These are phyloP conservation scores for Melanotaenia duboulayi DNA, from an alignment of 2,113 vertebrate genomes.

Conservation along the genomic window DNA sequence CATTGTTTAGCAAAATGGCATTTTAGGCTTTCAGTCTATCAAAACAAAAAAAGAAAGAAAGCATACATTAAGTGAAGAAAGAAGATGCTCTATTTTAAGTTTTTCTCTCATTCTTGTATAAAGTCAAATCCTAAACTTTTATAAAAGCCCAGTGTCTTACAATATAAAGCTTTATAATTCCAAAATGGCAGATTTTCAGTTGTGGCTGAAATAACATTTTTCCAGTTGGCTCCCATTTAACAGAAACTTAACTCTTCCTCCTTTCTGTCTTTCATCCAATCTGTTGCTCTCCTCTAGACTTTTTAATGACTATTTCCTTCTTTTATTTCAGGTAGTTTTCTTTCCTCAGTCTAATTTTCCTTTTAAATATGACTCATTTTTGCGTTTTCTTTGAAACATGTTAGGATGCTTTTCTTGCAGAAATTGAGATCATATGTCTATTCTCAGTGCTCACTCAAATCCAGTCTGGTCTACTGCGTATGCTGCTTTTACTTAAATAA, in stretches of 20 bases:
- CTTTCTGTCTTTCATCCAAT: constrained; percentile 20
- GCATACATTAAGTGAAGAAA: background rate
- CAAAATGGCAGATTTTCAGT: background rate
- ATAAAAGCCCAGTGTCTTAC: background rate
- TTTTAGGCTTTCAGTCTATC: constrained; percentile 20
- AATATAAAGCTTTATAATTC: constrained; percentile 1
- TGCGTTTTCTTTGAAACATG: constrained; percentile 4
- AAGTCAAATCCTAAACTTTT: background rate
- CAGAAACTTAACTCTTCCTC: constrained; percentile 27
- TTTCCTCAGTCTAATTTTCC: background rate
- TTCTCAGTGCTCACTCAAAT: constrained; percentile 34
- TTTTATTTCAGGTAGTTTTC: background rate
- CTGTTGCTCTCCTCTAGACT: constrained; percentile 12
- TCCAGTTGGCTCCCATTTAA: constrained; percentile 39
- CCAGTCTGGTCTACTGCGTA: constrained; percentile 24
- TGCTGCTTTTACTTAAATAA: constrained; percentile 45
- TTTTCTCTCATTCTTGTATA: background rate
- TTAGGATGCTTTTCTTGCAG: background rate
- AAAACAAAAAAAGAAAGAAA: constrained; percentile 4
- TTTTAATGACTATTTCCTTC: constrained; percentile 19
- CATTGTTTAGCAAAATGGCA: constrained; percentile 23
- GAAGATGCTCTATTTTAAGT: background rate
- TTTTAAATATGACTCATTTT: background rate
- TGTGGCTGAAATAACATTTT: constrained; percentile 40
- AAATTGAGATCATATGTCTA: constrained; percentile 34